phyloP scores from a whole-genome alignment of 2,797 vertebrate species.

The Acanthurus leucopareius region DNA sequence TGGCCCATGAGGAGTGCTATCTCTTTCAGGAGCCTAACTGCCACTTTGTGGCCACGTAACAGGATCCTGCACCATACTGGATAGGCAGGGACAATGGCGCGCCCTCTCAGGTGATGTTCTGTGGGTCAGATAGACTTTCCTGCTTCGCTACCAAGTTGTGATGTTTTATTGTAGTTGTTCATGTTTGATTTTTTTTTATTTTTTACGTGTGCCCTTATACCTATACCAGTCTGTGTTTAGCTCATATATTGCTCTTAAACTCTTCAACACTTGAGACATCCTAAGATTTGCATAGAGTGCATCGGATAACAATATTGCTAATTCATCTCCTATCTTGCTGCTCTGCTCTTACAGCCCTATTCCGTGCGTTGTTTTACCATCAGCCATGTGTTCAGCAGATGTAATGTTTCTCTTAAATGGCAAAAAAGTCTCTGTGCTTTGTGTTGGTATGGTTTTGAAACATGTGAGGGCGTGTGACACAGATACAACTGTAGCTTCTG shows the following conservation, averaged over 20 bases:
- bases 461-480: too few species aligned
- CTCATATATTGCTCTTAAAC: too few species aligned
- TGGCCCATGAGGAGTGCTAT: conserved; percentile 75
- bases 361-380: conserved; percentile 6
- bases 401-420: conserved; percentile 43
- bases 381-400: conserved; percentile 22
- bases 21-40: conserved; percentile 83
- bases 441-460: background rate
- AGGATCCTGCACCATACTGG: conserved; percentile 77
- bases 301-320: background rate
- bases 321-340: background rate
- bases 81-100: conserved; percentile 79
- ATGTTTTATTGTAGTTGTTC: conserved; percentile 49
- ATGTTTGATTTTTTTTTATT: conserved; percentile 5
- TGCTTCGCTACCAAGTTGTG: conserved; percentile 63
- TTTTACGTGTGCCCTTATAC: background rate
- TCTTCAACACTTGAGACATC: background rate
- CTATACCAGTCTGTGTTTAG: too few species aligned
- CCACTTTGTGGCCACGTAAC: conserved; percentile 83
- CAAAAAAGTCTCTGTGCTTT: conserved; percentile 42
- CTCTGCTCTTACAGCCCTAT: background rate
- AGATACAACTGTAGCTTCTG: too few species aligned
- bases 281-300: background rate
- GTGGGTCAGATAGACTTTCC: conserved; percentile 80
- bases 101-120: conserved; percentile 81